phyloP scores from a whole-genome alignment of 30 jellyfish, hydroid and myxozoan species.

The Aurelia sp. region DNA sequence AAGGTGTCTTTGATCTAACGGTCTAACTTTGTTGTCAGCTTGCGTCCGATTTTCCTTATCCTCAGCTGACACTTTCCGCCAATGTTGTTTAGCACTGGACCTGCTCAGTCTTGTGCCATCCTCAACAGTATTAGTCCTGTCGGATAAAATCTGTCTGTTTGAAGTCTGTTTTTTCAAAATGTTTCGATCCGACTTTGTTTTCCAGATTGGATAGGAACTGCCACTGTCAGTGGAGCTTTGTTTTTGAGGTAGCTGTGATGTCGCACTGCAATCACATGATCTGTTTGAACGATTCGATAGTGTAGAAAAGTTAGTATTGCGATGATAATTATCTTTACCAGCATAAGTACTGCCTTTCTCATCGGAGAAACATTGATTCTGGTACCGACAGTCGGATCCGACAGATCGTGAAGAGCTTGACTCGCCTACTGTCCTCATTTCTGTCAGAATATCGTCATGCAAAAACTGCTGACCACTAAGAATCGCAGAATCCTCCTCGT shows the following conservation, averaged over 20 bases:
- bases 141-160: neutral
- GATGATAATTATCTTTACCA: neutral
- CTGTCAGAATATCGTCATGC: neutral
- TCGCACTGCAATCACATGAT: neutral
- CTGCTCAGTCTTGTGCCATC: neutral
- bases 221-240: no score
- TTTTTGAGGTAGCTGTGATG: no score
- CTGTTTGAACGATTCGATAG: neutral
- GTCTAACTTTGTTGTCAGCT: neutral
- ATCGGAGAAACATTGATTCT: neutral
- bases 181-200: no score
- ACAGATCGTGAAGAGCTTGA: slow-evolving; percentile 22
- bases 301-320: neutral
- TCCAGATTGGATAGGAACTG: no score
- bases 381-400: slow-evolving; percentile 29
- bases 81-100: neutral
- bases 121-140: neutral
- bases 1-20: neutral
- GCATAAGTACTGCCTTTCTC: neutral
- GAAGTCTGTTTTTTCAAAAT: no score
- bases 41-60: neutral
- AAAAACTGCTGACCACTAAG: neutral
- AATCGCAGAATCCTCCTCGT: neutral
- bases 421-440: slow-evolving; percentile 19
- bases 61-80: neutral